Base-by-base conservation (phyloP, 2,113 vertebrate genomes). In the Paratilapia polleni region DNA sequence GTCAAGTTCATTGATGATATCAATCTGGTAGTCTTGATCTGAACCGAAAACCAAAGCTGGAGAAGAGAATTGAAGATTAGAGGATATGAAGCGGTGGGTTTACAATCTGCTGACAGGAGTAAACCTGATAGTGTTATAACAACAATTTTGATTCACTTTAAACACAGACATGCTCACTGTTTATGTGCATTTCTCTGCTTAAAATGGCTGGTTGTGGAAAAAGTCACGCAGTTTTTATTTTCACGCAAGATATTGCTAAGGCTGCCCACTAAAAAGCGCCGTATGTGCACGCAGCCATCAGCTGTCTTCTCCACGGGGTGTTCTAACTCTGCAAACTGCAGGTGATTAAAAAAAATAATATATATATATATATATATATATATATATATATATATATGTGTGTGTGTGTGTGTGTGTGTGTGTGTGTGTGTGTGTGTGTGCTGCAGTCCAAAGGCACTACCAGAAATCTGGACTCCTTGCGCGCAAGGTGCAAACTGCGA, bases 1-100 rank as follows among this genome's bases (percentile, higher is more conserved):
- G 93, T 98, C 97, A 84, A 99, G 94, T 84, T 99, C 98, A 8
- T 96, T 90, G 93, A 98, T 97, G 76, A 99, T 92, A 93, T 99
- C 98, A 92, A 98, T 95, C 93, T 99, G 97, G 91, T 98, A 96
- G 81, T 96, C 96, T 78, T 96, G 97, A 93, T 98, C 98, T 92
- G 96, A 95, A 91, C 97, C 97, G 91, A 97, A 96, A 90, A 96
- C 97, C 92, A 96, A 78, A 94, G 96, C 97, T 99, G 93, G 36
- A 78, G 87, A 74, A 89, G 81, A 86, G 66, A 86, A 41, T 85
- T 24, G 59, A 61, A 81, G 84, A 81, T 88, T 85, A 91, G 66
- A 83, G 22, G 63, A n/a, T 58, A 70, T 24, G 38, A 43, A 61
- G 58, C 15, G 14, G n/a, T 2, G 38, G 2, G 41, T 49, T 34